Evolutionary conservation across 1,140 invertebrate genomes (phyloP), one percentile per base, ranked within the genome.

Genomic region (Drosophila lacteicornis): DNA sequence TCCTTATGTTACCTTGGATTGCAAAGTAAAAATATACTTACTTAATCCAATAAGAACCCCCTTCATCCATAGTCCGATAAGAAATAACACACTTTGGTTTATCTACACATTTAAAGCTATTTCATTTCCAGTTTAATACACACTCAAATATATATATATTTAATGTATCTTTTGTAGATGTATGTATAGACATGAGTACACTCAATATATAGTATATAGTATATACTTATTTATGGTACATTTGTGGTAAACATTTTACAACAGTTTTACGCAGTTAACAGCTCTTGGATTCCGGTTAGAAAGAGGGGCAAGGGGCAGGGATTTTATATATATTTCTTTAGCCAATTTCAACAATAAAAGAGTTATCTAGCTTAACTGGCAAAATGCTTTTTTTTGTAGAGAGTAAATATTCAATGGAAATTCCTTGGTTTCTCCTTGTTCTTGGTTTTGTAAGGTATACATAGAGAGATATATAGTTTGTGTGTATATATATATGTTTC

Each of bases 31-130:
- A 33, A 53, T 19, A 12, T 56, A 40, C 30, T 22, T n/a, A 15
- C 17, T 19, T 17, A 38, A 7, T 4, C 12, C 13, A 17, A 8
- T 2, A 42, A 36, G 8, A 2, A 36, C n/a, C 17, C 12, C 6
- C 3, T 15, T 15, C 7, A 36, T 15, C 2, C 45, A 7, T 12
- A 8, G 12, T 4, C 27, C 27, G 27, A 17, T 22, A 22, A 12
- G 8, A 8, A 33, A 66, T 47, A 51, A 77, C 53, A 75, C 47
- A 27, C 19, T 25, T 45, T 15, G 0, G n/a, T 70, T 88, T 63
- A 43, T 79, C 76, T 67, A 74, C 79, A 87, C 84, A 88, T 83
- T 87, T 87, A 87, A 83, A 88, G 83, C 84, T 88, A 88, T 87
- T 83, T 74, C 78, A 85, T 75, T 79, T 63, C 65, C 84, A 80